Conservation (phyloP, 1,140 invertebrate species). For the Drosophila sulfurigaster region DNA sequence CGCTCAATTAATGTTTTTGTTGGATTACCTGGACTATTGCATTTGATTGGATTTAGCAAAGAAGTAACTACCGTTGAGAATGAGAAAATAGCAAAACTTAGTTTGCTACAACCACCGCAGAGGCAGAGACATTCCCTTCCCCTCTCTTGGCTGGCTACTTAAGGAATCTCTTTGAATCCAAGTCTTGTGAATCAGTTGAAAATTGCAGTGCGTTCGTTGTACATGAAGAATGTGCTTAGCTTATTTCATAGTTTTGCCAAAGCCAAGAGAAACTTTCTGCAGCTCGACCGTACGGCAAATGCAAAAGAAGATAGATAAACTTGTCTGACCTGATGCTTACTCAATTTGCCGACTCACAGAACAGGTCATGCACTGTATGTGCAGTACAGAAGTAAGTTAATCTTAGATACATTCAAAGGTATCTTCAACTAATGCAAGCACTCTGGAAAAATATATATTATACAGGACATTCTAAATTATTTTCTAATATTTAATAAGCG, state of each 20-base stretch:
- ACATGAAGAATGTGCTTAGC: slow-evolving; percentile 17
- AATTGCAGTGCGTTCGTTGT: slow-evolving; percentile 10
- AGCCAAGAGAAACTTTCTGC: slow-evolving; percentile 11
- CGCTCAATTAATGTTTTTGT: neutral
- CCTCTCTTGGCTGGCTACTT: neutral
- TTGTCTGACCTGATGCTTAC: slow-evolving; percentile 10
- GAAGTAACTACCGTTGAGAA: neutral
- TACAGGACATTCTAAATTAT: too few relatives aligned
- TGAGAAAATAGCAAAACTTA: neutral
- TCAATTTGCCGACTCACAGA: slow-evolving; percentile 8
- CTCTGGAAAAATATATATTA: neutral
- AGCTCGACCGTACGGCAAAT: slow-evolving; percentile 8
- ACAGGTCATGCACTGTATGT: neutral
- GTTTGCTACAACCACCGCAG: slow-evolving; percentile 19
- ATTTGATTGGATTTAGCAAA: slow-evolving; percentile 19
- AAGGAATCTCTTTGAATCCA: slow-evolving; percentile 33
- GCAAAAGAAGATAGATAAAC: slow-evolving; percentile 20
- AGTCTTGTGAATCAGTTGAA: slow-evolving; percentile 26
- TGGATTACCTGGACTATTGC: slow-evolving; percentile 5
- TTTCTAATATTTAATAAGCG: too few relatives aligned
- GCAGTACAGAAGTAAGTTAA: neutral
- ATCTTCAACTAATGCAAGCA: neutral
- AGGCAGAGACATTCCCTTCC: slow-evolving; percentile 11
- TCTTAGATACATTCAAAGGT: neutral
- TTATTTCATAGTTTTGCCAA: slow-evolving; percentile 20